Base-by-base conservation (phyloP, 2,888 invertebrate genomes). In the Cheilosia urbana region DNA sequence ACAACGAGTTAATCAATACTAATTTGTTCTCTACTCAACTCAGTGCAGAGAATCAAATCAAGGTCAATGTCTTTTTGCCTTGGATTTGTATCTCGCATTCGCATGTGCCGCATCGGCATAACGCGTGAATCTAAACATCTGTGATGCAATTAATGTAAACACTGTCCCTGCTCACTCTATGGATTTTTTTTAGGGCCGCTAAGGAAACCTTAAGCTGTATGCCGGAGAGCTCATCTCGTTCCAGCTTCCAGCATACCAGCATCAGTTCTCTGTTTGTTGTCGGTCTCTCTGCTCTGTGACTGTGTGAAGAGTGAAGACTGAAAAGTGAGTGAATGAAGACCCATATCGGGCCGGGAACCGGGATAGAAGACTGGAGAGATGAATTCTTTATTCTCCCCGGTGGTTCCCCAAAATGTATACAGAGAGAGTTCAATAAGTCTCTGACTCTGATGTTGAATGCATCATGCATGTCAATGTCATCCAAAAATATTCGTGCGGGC, bases 41-140 rank as follows among this genome's bases (percentile, higher is more conserved):
- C 2, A 19, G 30, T 30, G 30, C 30, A 30, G 30, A 30, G 51
- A 42, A 53, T 30, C 65, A 66, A 60, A 71, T 77, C 82, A 82
- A 82, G 82, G 82, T 82, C 82, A 82, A 82, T 72, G 77, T 82
- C 82, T 82, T 68, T 66, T 60, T 65, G 55, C 17, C 11, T 47
- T 81, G 75, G 17, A 9, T 47, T 17, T 51, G 51, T 65, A 65
- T 71, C 65, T 55, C 45, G 13, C 51, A 71, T 37, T 55, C 45
- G 6, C 51, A 71, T 37, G 37, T 37, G 37, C 13, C 37, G 13
- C 37, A 37, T 37, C 37, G 13, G 37, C 7, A 6, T 6, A 27
- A 6, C 27, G 6, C 53, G 65, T 82, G 82, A 55, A 49, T 82
- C 82, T 77, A 82, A 82, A 82, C 82, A 82, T 82, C 60, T 55